These are phyloP conservation scores for Sakesphorus luctuosus DNA, from an alignment of 2,113 vertebrate genomes.

Conservation along the genomic window DNA sequence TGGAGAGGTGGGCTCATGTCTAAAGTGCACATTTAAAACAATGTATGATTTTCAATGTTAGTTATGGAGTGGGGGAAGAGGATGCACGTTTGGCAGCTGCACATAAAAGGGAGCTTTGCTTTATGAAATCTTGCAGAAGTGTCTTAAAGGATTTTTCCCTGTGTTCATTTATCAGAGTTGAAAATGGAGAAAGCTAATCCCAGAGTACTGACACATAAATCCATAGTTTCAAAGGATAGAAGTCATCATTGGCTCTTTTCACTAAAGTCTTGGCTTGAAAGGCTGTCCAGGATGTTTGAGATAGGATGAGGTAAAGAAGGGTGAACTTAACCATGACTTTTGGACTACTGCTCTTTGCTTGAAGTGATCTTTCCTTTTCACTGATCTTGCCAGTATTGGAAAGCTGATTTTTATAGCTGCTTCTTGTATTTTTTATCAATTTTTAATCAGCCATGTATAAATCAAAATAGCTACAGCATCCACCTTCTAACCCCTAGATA, in stretches of 20 bases:
- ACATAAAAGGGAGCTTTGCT: not conserved
- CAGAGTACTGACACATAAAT: not conserved
- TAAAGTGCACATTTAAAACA: not conserved
- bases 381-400: not conserved
- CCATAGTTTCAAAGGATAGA: not conserved
- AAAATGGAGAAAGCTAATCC: not conserved
- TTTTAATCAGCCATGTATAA: not conserved
- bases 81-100: not conserved
- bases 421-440: not conserved
- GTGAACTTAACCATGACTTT: not conserved
- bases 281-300: not conserved
- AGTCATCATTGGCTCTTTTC: not conserved
- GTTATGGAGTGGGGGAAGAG: not conserved
- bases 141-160: not conserved
- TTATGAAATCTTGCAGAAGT: not conserved
- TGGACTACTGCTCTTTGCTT: not conserved
- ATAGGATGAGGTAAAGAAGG: not conserved
- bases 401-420: not conserved
- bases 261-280: not conserved
- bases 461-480: not conserved
- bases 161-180: not conserved
- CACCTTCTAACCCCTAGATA: not conserved
- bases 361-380: not conserved
- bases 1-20: not conserved
- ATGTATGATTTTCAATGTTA: not conserved